These are phyloP conservation scores for Thalassarche chlororhynchos DNA, from an alignment of 2,113 vertebrate species.

Conservation along the genomic window DNA sequence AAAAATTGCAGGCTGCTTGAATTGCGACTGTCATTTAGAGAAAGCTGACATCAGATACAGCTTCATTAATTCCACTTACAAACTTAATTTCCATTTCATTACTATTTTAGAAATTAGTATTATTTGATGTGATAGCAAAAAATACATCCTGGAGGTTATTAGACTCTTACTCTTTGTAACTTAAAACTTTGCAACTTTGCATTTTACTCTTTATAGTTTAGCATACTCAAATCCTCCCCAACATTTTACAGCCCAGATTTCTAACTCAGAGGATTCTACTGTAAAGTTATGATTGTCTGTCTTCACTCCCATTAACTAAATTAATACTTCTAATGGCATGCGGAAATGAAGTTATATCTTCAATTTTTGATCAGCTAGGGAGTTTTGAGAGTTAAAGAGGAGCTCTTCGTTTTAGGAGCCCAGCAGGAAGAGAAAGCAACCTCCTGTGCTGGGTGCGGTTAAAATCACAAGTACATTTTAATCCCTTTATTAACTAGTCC, in stretches of 20 bases:
- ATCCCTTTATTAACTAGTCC: background rate
- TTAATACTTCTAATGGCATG: background rate
- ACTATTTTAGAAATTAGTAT: background rate
- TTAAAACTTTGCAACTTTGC: background rate
- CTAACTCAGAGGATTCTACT: background rate
- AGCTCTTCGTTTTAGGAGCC: background rate
- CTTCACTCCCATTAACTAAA: background rate
- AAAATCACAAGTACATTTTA: background rate
- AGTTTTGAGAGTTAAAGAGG: background rate
- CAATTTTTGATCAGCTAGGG: background rate
- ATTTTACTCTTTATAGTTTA: background rate
- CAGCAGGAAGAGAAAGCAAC: background rate
- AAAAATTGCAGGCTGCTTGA: background rate
- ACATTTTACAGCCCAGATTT: background rate
- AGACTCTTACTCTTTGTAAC: background rate
- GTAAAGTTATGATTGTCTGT: background rate
- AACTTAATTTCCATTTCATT: conserved; percentile 14
- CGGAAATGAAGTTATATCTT: background rate
- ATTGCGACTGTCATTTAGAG: background rate
- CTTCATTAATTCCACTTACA: conserved; percentile 32
- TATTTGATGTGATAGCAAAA: background rate
- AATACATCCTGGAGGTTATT: background rate
- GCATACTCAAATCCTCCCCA: background rate
- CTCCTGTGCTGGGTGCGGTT: background rate
- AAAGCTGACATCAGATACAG: background rate